phyloP scores from a whole-genome alignment of 2,888 invertebrate genomes.

The Diloba caeruleocephala region DNA sequence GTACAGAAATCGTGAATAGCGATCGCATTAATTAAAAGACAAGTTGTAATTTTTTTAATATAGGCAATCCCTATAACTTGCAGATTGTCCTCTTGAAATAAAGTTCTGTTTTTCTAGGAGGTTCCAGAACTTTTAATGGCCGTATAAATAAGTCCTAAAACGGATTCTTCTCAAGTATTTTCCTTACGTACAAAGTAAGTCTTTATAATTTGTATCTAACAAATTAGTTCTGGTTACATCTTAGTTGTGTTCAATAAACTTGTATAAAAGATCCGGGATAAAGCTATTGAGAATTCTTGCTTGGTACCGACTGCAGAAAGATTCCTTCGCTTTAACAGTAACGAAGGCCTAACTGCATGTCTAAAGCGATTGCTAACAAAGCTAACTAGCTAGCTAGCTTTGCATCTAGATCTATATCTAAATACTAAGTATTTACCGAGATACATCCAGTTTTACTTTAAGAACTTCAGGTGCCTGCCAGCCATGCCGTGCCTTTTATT shows the following conservation, averaged over 20 bases:
- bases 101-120: no score
- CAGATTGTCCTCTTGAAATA: no score
- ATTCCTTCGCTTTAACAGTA: slow-evolving; percentile 45
- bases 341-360: slow-evolving; percentile 26
- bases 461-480: neutral
- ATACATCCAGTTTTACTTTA: slow-evolving; percentile 11
- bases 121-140: no score
- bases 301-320: slow-evolving; percentile 22
- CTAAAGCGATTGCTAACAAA: slow-evolving; percentile 39
- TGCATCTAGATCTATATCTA: slow-evolving; percentile 1
- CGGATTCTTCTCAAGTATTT: slow-evolving; percentile 18
- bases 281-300: slow-evolving; percentile 51
- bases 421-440: slow-evolving; percentile 7
- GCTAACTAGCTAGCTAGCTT: no score
- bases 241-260: slow-evolving; percentile 36
- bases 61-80: no score
- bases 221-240: slow-evolving; percentile 30
- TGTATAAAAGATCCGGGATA: slow-evolving; percentile 44
- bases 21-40: no score
- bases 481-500: neutral
- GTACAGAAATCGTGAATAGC: no score
- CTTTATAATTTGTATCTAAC: slow-evolving; percentile 34
- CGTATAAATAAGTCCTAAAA: no score
- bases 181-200: slow-evolving; percentile 21
- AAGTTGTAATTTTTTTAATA: no score